Base-by-base conservation (phyloP, 30 jellyfish, hydroid and myxozoan genomes). In the Hydractinia symbiolongicarpus region DNA sequence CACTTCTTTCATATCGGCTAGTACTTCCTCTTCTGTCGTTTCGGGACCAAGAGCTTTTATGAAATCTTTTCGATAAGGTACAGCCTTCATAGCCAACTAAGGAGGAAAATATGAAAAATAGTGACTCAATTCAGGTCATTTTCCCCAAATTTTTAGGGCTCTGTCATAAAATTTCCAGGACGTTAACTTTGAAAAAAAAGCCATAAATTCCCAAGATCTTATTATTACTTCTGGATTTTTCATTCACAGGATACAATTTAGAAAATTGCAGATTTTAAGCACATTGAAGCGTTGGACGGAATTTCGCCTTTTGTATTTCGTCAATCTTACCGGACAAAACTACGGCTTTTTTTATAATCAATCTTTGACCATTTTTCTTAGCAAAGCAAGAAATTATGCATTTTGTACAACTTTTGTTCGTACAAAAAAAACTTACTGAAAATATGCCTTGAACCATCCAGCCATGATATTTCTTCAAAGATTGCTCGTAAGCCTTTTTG, bases 361-460 rank as follows among this genome's bases (percentile, higher is more conserved):
- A 44, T 40, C 8, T 55, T 11, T 15, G 51, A 60, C 6, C 10
- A 55, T 8, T 5, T 53, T 15, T 30, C 44, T 30, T 30, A 30
- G 44, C 44, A 30, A 30, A 30, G 44, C 2, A 30, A 30, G 44
- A 30, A 30, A 30, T 30, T 30, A 30, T 30, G 1, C 44, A 30
- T 30, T 30, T 30, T 30, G 44, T 30, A 30, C 44, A 30, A 30
- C 44, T 2, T 30, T 30, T 30, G 44, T 30, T 30, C 2, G 2
- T 30, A 30, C 44, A 30, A 30, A 30, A 30, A 58, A 20, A 6
- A 71, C 96, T 66, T 87, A 93, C 98, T 5, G 95, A 86, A 74
- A 93, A 93, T 13, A 93, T 93, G 16, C 96, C 96, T 62, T 93
- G 98, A 53, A 93, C 98, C 90, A 93, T 87, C 98, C 98, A 93